Conservation (phyloP, 2,113 vertebrate species). For the Lycaon pictus region DNA sequence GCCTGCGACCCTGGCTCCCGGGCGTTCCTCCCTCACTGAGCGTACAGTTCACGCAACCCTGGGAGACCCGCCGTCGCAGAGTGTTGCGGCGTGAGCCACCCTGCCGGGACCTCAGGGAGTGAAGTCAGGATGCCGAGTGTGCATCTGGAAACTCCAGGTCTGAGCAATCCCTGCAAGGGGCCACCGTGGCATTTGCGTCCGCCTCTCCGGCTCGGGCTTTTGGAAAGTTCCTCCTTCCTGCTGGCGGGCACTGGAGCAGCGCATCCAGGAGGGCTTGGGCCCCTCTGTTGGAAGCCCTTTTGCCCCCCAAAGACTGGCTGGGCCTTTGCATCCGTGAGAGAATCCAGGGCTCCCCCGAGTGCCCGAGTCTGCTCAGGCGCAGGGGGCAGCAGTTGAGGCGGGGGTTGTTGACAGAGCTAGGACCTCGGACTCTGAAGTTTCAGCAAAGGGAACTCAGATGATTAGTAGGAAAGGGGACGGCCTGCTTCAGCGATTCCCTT, state of each 20-base stretch:
- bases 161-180: not conserved
- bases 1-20: not conserved
- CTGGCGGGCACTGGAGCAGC: accelerated
- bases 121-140: too few species aligned
- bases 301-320: not conserved
- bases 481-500: not conserved
- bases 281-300: not conserved
- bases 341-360: not conserved
- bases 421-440: too few species aligned
- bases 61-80: not conserved
- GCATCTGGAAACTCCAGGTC: not conserved
- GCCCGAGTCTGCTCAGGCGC: accelerated
- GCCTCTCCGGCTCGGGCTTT: not conserved
- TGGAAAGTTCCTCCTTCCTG: not conserved
- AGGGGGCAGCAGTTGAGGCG: accelerated
- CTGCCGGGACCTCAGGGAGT: not conserved
- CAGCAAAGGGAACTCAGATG: not conserved
- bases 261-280: not conserved
- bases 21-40: not conserved
- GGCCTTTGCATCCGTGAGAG: not conserved
- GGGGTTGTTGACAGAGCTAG: not conserved
- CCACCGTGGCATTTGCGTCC: accelerated
- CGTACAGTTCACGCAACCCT: not conserved
- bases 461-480: too few species aligned
- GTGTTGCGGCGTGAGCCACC: accelerated